Evolutionary conservation across 2,888 invertebrate species (phyloP), one percentile per base, ranked within the genome.

Genomic region (Xanthia icteritia): DNA sequence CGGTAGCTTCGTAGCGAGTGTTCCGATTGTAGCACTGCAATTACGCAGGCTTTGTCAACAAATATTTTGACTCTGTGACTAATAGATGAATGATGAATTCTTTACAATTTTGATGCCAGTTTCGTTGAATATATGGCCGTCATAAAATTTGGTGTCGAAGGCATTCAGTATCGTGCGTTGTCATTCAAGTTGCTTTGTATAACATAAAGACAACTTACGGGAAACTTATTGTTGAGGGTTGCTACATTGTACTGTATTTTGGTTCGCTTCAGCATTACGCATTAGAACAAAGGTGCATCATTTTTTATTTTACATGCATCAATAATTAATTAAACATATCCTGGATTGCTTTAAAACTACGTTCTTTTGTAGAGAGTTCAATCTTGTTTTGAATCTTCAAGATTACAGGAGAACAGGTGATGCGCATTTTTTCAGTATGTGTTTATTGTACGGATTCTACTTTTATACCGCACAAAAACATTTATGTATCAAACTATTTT

Each of bases 1-100:
- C 96, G 96, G 96, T 96, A 96, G 96, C 96, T 95, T 96, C 96
- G 94, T 92, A 95, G 95, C 95, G 94, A 95, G 95, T 95, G 95
- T 95, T 94, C 90, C 94, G 95, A 96, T 96, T 96, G 95, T 96
- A 95, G 93, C 92, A 92, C 91, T 94, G 92, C 95, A 95, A 95
- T 96, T 95, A 96, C 92, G 92, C 92, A 94, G 94, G 92, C 93
- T 94, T 95, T 94, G 95, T 94, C 95, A 95, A 95, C 93, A 94
- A 95, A 94, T 94, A 94, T 95, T 95, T 94, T 95, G 94, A 93
- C 94, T 94, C 95, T 96, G 96, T 96, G 93, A 96, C 96, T 94
- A 96, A 96, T 96, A 87, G 95, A 95, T 96, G 96, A 96, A 96
- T 96, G 96, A 96, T 96, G 96, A 94, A 93, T 94, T 94, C 95